phyloP scores from a whole-genome alignment of 1,140 invertebrate genomes.

The Maniola jurtina region DNA sequence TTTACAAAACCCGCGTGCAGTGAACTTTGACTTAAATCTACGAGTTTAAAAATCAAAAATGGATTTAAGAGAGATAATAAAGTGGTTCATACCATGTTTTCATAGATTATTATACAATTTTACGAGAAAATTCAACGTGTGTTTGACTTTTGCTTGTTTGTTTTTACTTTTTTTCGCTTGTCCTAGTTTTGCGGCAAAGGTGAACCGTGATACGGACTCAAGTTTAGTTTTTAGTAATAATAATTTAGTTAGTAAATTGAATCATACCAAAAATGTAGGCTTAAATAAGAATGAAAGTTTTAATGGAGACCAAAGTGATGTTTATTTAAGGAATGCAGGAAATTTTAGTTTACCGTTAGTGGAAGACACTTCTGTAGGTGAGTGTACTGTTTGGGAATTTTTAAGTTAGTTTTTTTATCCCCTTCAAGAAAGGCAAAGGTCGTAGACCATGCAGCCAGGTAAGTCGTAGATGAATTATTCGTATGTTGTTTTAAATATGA shows the following conservation, averaged over 20 bases:
- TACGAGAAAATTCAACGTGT: slow-evolving; percentile 42
- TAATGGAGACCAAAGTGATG: slow-evolving; percentile 29
- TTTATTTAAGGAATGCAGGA: slow-evolving; percentile 7
- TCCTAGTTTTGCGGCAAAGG: slow-evolving; percentile 45
- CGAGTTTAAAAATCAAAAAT: slow-evolving; percentile 33
- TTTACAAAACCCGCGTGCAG: background rate
- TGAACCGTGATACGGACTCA: slow-evolving; percentile 28
- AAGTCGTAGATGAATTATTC: too few relatives aligned
- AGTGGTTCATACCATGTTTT: slow-evolving; percentile 73
- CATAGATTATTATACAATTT: slow-evolving; percentile 50
- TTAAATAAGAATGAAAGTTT: slow-evolving; percentile 27
- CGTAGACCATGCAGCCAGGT: too few relatives aligned
- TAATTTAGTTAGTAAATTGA: slow-evolving; percentile 29
- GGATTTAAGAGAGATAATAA: slow-evolving; percentile 72
- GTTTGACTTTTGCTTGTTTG: slow-evolving; percentile 49
- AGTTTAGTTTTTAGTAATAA: slow-evolving; percentile 23
- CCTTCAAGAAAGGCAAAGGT: too few relatives aligned
- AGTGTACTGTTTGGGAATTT: background rate
- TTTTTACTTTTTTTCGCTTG: slow-evolving; percentile 63
- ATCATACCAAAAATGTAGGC: slow-evolving; percentile 35
- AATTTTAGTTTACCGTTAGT: background rate
- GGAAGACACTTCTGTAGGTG: background rate
- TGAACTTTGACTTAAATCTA: slow-evolving; percentile 16
- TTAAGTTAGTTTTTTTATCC: too few relatives aligned
- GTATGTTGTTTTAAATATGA: too few relatives aligned